Conservation (phyloP, 1,140 invertebrate genomes). For the Phymastichus coffea region DNA sequence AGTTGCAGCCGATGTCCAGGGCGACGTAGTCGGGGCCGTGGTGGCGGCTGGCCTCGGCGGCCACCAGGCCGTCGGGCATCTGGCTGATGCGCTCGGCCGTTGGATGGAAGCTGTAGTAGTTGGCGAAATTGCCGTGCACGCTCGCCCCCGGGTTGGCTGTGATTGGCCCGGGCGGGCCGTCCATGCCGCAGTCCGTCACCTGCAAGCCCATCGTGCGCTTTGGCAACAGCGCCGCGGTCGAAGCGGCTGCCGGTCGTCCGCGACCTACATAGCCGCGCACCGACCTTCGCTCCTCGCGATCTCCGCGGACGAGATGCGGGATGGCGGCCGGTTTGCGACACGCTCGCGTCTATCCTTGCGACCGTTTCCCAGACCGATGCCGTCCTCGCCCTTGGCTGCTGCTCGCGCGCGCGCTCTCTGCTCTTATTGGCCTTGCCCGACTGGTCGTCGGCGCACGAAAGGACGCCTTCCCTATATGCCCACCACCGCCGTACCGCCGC, state of each 20-base stretch:
- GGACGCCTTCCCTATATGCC: background rate
- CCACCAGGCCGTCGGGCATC: slow-evolving; percentile 64
- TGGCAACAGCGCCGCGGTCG: background rate
- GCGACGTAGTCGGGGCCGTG: slow-evolving; percentile 55
- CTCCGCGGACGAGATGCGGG: slow-evolving; percentile 21
- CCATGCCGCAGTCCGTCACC: background rate
- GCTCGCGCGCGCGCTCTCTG: no score
- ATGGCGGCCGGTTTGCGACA: background rate
- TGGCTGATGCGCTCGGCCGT: slow-evolving; percentile 64
- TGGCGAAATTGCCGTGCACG: slow-evolving; percentile 79
- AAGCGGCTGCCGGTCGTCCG: slow-evolving; percentile 7
- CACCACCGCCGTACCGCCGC: background rate
- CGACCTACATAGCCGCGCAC: slow-evolving; percentile 31
- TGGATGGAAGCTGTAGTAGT: slow-evolving; percentile 81
- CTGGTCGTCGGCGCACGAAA: background rate
- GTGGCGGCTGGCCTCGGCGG: slow-evolving; percentile 38
- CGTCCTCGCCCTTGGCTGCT: background rate
- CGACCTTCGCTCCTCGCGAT: slow-evolving; percentile 36
- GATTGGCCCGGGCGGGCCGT: background rate
- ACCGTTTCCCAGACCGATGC: background rate
- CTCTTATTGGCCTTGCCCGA: no score
- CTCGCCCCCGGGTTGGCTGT: slow-evolving; percentile 70
- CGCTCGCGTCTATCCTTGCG: no score
- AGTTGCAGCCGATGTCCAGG: slow-evolving; percentile 80
- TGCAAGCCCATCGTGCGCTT: background rate